Evolutionary conservation across 2,797 vertebrate genomes (phyloP).

Genomic region (Tamandua tetradactyla): DNA sequence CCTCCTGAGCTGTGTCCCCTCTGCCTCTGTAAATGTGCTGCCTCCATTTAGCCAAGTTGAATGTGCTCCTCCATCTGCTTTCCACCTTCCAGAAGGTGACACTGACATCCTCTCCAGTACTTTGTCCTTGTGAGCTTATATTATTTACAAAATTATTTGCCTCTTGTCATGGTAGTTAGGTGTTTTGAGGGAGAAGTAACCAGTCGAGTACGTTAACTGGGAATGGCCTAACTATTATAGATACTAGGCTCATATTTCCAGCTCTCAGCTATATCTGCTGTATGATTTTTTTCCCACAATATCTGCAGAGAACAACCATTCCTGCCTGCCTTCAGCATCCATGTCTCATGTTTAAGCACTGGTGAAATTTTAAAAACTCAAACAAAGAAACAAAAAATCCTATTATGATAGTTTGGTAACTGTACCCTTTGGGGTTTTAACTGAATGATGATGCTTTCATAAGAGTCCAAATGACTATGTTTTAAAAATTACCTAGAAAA

Average conservation of each 20-base stretch:
- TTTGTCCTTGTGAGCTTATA: not conserved
- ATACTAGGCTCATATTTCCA: not conserved
- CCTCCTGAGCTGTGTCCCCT: accelerated
- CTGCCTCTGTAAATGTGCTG: not conserved
- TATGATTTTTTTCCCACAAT: accelerated
- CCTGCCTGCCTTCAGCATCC: accelerated
- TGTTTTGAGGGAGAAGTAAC: not conserved
- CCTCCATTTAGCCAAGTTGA: not conserved
- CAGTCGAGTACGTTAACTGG: not conserved
- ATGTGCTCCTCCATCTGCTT: not conserved
- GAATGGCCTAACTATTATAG: not conserved
- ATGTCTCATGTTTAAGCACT: not conserved
- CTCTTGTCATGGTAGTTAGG: not conserved
- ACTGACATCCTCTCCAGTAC: not conserved
- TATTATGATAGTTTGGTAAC: not conserved
- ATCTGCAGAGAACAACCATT: not conserved
- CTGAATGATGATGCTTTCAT: not conserved
- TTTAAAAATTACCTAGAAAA: not conserved
- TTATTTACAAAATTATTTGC: not conserved
- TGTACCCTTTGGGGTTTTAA: not conserved
- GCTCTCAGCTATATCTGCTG: not conserved
- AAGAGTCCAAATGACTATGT: not conserved
- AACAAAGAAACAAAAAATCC: not conserved
- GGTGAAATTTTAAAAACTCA: not conserved
- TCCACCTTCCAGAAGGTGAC: not conserved